These are phyloP conservation scores for Monochamus alternatus DNA, from an alignment of 2,888 invertebrate species.

Conservation along the genomic window DNA sequence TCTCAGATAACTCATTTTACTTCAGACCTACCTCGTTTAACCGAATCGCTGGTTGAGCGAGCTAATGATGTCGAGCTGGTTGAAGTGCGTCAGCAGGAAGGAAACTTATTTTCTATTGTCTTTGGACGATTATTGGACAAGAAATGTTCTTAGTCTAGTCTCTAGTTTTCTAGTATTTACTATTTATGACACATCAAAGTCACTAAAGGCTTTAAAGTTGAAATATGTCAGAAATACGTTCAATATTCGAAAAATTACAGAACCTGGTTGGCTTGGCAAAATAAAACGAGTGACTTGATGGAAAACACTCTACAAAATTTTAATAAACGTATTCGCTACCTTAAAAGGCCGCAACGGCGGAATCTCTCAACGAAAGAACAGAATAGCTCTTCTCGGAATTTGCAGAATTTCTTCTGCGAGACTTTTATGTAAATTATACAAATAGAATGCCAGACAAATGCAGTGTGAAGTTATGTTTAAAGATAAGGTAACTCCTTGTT, in stretches of 20 bases:
- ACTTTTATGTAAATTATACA: slow-evolving; percentile 44
- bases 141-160: too few relatives aligned
- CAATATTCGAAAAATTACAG: background rate
- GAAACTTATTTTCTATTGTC: too few relatives aligned
- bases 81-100: too few relatives aligned
- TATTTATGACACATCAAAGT: too few relatives aligned
- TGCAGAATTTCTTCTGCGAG: slow-evolving; percentile 29
- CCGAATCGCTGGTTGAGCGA: too few relatives aligned
- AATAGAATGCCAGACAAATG: slow-evolving; percentile 57
- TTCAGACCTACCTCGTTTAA: too few relatives aligned
- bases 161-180: too few relatives aligned
- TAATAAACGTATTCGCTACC: background rate
- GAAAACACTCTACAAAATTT: slow-evolving; percentile 4
- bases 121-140: too few relatives aligned
- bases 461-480: slow-evolving; percentile 55
- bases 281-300: background rate
- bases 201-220: too few relatives aligned
- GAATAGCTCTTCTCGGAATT: slow-evolving; percentile 29
- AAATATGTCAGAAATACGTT: too few relatives aligned
- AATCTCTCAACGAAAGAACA: slow-evolving; percentile 25
- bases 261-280: background rate
- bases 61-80: too few relatives aligned
- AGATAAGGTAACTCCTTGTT: slow-evolving; percentile 46
- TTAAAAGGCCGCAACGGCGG: slow-evolving; percentile 24
- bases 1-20: too few relatives aligned